A percentile compares a stretch with the other conserved stretches of the same genome.
Evolutionary conservation across 2,113 vertebrate genomes (phyloP).

Genomic region (Ariopsis seemanni): DNA sequence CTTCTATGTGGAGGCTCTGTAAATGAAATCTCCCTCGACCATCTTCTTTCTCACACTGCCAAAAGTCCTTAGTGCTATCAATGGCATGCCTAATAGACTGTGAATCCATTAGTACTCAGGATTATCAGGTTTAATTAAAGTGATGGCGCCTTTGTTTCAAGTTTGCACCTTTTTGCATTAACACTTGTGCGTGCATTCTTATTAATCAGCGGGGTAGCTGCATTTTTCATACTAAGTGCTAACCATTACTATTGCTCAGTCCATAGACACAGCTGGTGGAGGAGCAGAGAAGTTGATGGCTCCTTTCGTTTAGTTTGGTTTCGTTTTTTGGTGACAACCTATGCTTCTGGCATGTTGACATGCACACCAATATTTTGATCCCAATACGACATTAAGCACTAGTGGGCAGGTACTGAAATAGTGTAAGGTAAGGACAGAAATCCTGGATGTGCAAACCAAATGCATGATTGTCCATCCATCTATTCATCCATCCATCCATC

Average conservation of each 20-base stretch:
- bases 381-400: background rate
- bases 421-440: background rate
- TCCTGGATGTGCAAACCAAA: background rate
- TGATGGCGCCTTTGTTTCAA: conserved; percentile 59
- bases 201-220: conserved; percentile 55
- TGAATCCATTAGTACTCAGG: conserved; percentile 56
- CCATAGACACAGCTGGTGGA: conserved; percentile 17
- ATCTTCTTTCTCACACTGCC: conserved; percentile 54
- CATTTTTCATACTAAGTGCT: conserved; percentile 47
- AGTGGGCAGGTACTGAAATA: background rate
- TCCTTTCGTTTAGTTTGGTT: conserved; percentile 1
- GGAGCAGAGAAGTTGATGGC: conserved; percentile 31
- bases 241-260: conserved; percentile 47
- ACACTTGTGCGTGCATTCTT: conserved; percentile 54
- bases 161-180: conserved; percentile 63
- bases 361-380: background rate
- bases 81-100: conserved; percentile 54
- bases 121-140: conserved; percentile 60
- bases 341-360: background rate
- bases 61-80: conserved; percentile 55
- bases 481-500: too few species aligned
- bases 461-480: background rate
- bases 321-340: conserved; percentile 2
- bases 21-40: conserved; percentile 37
- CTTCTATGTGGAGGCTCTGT: conserved; percentile 9